A percentile compares a stretch with the other conserved stretches of the same genome.
These are phyloP conservation scores for Troides oblongomaculatus DNA, from an alignment of 2,888 invertebrate genomes.

Conservation along the genomic window DNA sequence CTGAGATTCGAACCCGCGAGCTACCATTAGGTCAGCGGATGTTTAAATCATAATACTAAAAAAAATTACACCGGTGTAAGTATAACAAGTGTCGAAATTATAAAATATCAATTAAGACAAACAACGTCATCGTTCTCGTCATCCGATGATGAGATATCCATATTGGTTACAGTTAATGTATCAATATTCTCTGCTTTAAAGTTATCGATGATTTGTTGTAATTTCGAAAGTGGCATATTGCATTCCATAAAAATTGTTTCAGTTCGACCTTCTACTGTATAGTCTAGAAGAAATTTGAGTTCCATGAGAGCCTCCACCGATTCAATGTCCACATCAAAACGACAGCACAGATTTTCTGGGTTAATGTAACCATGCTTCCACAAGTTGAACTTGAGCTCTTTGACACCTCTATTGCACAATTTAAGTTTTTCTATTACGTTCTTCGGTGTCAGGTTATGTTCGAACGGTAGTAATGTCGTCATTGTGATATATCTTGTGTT, in stretches of 20 bases:
- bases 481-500: constrained; percentile 51
- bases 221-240: constrained; percentile 39
- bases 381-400: constrained; percentile 55
- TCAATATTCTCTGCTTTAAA: constrained; percentile 56
- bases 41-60: no score
- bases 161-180: constrained; percentile 61
- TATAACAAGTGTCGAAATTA: not conserved
- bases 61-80: no score
- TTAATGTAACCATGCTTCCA: constrained; percentile 50
- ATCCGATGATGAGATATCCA: constrained; percentile 60
- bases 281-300: constrained; percentile 54
- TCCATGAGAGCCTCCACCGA: constrained; percentile 55
- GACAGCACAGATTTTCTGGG: constrained; percentile 31
- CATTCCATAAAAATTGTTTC: constrained; percentile 42
- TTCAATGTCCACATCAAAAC: constrained; percentile 59
- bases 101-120: constrained; percentile 28
- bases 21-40: no score
- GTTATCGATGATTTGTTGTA: constrained; percentile 49
- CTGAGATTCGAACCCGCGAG: no score
- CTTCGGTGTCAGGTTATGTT: constrained; percentile 32
- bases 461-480: constrained; percentile 40
- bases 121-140: constrained; percentile 46
- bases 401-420: constrained; percentile 57
- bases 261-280: constrained; percentile 38
- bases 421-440: constrained; percentile 49